Percentiles rank a stretch among this genome's conserved stretches.
Conservation (phyloP, 2,888 invertebrate genomes). For the Callyntrura sp. region DNA sequence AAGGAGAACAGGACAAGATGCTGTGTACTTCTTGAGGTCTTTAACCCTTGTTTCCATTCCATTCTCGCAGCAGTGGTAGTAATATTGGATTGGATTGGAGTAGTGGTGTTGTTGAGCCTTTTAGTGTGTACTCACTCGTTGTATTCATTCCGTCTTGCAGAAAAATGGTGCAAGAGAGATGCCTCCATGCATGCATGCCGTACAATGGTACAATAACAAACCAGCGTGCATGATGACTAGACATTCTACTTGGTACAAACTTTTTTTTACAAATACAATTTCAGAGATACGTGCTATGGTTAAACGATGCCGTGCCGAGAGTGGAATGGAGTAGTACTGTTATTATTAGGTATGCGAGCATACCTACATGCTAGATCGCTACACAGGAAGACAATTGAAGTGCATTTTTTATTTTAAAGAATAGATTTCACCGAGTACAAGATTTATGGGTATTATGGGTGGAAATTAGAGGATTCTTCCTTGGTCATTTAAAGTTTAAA, state of each 20-base stretch:
- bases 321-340: slow-evolving; percentile 18
- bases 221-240: slow-evolving; percentile 1
- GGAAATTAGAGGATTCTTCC: neutral
- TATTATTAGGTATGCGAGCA: slow-evolving; percentile 14
- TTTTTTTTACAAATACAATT: slow-evolving; percentile 26
- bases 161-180: slow-evolving; percentile 42
- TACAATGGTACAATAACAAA: neutral
- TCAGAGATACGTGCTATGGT: slow-evolving; percentile 21
- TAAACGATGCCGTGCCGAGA: neutral
- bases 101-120: slow-evolving; percentile 38
- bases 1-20: slow-evolving; percentile 72
- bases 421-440: slow-evolving; percentile 16
- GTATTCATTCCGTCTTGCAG: slow-evolving; percentile 5
- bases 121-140: slow-evolving; percentile 45
- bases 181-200: slow-evolving; percentile 50
- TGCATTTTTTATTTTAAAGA: slow-evolving; percentile 21
- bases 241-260: slow-evolving; percentile 14
- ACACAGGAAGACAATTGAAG: slow-evolving; percentile 47
- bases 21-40: slow-evolving; percentile 74
- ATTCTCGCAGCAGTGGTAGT: slow-evolving; percentile 55
- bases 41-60: slow-evolving; percentile 77
- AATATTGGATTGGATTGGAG: slow-evolving; percentile 53
- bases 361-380: slow-evolving; percentile 20
- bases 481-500: too few relatives aligned
- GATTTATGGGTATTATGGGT: neutral